phyloP scores from a whole-genome alignment of 2,797 vertebrate genomes.

The Chrosomus eos region DNA sequence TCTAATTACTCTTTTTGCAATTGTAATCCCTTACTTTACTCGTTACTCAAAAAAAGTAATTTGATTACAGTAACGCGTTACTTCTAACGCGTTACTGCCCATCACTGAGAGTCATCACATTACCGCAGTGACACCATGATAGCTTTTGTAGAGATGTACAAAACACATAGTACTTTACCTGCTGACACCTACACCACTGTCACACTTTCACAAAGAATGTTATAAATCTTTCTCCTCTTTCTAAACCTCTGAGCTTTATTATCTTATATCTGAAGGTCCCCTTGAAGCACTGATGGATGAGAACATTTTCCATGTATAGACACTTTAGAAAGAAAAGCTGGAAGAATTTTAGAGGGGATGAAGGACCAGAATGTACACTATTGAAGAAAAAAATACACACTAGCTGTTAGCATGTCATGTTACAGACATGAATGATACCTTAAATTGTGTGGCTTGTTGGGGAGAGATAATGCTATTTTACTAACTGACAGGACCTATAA shows the following conservation, averaged over 20 bases:
- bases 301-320: slow-evolving; percentile 10
- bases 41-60: no score
- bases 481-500: background rate
- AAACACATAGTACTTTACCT: slow-evolving; percentile 2
- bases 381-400: background rate
- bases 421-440: slow-evolving; percentile 11
- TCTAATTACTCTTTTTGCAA: no score
- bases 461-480: slow-evolving; percentile 3
- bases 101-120: background rate
- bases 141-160: background rate
- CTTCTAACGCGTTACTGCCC: no score
- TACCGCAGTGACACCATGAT: background rate
- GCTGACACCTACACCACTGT: slow-evolving; percentile 1
- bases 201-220: background rate
- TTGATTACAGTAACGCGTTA: no score
- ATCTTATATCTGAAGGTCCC: slow-evolving; percentile 37
- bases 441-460: slow-evolving; percentile 1
- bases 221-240: slow-evolving; percentile 14
- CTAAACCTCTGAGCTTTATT: slow-evolving; percentile 36
- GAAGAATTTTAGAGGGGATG: background rate
- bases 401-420: slow-evolving; percentile 2
- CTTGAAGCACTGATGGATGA: slow-evolving; percentile 35
- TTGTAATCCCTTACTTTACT: no score
- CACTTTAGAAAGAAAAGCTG: slow-evolving; percentile 24
- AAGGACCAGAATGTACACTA: background rate